Evolutionary conservation across 2,113 vertebrate species (phyloP).

Genomic region (Macrotis lagotis): DNA sequence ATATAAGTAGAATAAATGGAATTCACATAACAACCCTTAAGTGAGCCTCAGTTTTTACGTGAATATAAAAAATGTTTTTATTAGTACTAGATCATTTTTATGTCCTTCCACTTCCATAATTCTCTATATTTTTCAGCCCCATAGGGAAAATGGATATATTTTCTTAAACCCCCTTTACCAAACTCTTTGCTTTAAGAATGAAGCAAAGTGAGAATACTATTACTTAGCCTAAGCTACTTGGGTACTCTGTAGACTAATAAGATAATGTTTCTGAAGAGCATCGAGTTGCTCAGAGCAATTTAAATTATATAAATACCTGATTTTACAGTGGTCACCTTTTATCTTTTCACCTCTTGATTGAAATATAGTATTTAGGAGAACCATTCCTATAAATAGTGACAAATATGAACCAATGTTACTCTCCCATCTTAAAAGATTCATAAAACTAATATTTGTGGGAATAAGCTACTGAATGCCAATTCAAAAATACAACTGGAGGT

Average conservation of each 20-base stretch:
- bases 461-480: background rate
- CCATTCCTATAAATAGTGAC: background rate
- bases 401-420: background rate
- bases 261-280: too few relatives aligned
- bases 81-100: background rate
- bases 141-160: background rate
- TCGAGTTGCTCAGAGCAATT: background rate
- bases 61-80: background rate
- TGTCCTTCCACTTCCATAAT: background rate
- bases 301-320: background rate
- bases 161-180: background rate
- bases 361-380: background rate
- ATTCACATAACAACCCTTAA: background rate
- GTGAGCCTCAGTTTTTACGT: background rate
- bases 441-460: background rate
- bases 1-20: background rate
- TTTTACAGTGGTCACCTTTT: background rate
- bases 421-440: background rate
- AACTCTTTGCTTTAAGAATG: background rate
- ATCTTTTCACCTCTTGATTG: background rate
- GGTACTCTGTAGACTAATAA: background rate
- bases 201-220: background rate
- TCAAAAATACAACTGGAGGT: background rate
- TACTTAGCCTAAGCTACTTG: background rate
- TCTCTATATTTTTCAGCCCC: background rate